Conservation (phyloP, 2,797 vertebrate genomes). For the Erethizon dorsatum region DNA sequence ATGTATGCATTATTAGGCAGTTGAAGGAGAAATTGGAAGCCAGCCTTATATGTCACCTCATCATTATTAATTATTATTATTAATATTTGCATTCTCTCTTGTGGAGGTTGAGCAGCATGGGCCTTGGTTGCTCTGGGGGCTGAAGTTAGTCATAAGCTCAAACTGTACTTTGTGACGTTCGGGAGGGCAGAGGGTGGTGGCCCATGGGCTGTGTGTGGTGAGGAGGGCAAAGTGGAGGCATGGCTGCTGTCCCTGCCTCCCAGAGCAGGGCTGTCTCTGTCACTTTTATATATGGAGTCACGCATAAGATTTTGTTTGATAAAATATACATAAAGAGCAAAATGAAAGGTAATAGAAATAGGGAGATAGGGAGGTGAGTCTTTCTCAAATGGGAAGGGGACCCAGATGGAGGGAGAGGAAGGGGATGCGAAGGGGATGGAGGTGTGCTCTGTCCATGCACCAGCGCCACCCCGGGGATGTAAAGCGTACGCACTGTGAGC, state of each 20-base stretch:
- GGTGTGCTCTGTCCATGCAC: not conserved
- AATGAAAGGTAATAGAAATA: not conserved
- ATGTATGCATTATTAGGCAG: not conserved
- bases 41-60: not conserved
- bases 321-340: not conserved
- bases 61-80: not conserved
- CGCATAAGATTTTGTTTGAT: not conserved
- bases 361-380: not conserved
- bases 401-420: not conserved
- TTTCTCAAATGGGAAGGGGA: not conserved
- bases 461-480: not conserved
- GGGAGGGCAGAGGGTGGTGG: not conserved
- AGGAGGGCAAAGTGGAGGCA: not conserved
- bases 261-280: not conserved
- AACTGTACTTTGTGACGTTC: not conserved
- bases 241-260: not conserved
- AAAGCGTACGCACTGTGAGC: not conserved
- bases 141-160: not conserved
- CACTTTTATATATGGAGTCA: not conserved
- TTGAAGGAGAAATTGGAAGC: conserved; percentile 1
- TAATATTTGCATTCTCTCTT: not conserved
- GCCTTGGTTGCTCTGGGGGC: not conserved
- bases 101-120: not conserved
- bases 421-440: too few relatives aligned
- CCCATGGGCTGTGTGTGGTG: too few relatives aligned